Conservation (phyloP, 2,797 vertebrate species). For the Apodemus agrarius region DNA sequence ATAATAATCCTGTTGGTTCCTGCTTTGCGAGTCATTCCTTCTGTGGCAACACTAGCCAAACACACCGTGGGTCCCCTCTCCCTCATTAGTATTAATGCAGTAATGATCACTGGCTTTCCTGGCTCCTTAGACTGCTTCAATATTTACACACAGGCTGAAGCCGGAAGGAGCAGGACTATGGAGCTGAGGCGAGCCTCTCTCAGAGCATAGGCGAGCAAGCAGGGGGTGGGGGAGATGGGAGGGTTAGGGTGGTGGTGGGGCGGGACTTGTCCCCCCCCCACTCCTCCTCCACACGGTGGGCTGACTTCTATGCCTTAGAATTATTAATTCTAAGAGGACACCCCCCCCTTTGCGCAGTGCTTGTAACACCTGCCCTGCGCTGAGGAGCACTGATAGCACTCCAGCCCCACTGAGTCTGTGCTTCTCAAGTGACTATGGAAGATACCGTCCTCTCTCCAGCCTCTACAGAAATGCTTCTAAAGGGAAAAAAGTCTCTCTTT, state of each 20-base stretch:
- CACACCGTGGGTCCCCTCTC: neutral
- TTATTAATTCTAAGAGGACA: slow-evolving; percentile 73
- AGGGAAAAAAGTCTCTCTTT: neutral
- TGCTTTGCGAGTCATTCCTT: slow-evolving; percentile 46
- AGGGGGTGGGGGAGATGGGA: neutral
- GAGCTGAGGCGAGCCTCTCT: neutral
- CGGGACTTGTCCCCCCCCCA: neutral
- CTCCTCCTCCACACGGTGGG: neutral
- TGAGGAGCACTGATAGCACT: slow-evolving; percentile 57
- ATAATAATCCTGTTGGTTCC: slow-evolving; percentile 29
- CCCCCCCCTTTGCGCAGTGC: neutral
- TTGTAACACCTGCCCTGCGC: slow-evolving; percentile 62
- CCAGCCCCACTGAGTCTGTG: slow-evolving; percentile 58
- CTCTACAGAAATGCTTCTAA: slow-evolving; percentile 50
- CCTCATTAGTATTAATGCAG: slow-evolving; percentile 49
- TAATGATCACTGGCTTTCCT: slow-evolving; percentile 50
- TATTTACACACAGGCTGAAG: slow-evolving; percentile 67
- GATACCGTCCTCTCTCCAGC: slow-evolving; percentile 49
- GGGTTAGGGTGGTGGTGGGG: no score
- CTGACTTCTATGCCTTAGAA: slow-evolving; percentile 68
- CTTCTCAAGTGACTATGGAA: slow-evolving; percentile 41
- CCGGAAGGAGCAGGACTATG: slow-evolving; percentile 42
- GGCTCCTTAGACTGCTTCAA: slow-evolving; percentile 68
- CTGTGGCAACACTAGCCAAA: neutral
- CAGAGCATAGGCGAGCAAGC: neutral